These are phyloP conservation scores for Megamerina dolium DNA, from an alignment of 2,888 invertebrate genomes.

Conservation along the genomic window DNA sequence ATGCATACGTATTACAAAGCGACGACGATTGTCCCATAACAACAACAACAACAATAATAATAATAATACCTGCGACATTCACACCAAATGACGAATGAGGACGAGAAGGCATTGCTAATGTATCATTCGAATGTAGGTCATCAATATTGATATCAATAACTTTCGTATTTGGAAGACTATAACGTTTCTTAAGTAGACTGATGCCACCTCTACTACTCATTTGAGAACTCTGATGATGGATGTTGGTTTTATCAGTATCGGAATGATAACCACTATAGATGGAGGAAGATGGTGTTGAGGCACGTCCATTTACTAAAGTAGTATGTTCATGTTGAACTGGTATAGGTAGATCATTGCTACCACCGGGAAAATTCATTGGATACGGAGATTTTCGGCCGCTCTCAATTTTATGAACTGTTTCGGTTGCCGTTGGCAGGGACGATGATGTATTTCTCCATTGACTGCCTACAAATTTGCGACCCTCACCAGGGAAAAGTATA, in stretches of 20 bases:
- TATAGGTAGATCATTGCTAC: slow-evolving; percentile 56
- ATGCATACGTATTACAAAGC: no score
- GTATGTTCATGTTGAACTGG: slow-evolving; percentile 62
- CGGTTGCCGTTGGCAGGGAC: slow-evolving; percentile 7
- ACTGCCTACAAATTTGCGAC: slow-evolving; percentile 51
- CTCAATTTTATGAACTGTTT: slow-evolving; percentile 3
- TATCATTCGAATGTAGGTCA: slow-evolving; percentile 42
- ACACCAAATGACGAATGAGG: no score
- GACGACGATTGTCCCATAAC: no score
- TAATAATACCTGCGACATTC: no score
- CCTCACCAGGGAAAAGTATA: slow-evolving; percentile 63
- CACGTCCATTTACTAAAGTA: slow-evolving; percentile 18
- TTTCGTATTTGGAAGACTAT: slow-evolving; percentile 45
- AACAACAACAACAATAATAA: no score
- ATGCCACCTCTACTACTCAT: slow-evolving; percentile 1
- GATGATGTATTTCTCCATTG: slow-evolving; percentile 36
- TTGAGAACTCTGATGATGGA: slow-evolving; percentile 15
- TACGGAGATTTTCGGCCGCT: slow-evolving; percentile 31
- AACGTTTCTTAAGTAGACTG: slow-evolving; percentile 41
- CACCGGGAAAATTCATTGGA: slow-evolving; percentile 52
- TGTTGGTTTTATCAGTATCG: slow-evolving; percentile 31
- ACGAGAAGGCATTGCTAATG: no score
- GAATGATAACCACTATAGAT: slow-evolving; percentile 24
- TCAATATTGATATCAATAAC: slow-evolving; percentile 46
- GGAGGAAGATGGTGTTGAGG: slow-evolving; percentile 8